Evolutionary conservation across 2,888 invertebrate genomes (phyloP).

Genomic region (Leistus spinibarbis): DNA sequence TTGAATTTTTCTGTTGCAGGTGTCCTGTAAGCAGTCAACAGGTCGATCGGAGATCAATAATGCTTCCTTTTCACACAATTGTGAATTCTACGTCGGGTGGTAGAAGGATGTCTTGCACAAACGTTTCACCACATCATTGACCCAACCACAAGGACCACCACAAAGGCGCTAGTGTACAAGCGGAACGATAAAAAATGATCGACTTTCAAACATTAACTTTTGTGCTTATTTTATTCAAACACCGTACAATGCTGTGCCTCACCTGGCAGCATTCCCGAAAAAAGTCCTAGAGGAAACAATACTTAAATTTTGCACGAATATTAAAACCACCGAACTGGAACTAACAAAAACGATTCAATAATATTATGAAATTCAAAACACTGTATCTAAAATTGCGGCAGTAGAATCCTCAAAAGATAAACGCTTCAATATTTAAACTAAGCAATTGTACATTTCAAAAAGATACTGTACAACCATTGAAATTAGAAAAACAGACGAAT

Average conservation of each 20-base stretch:
- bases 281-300: conserved; percentile 7
- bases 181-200: background rate
- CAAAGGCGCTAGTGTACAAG: background rate
- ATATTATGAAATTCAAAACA: no score
- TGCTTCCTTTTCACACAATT: background rate
- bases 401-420: no score
- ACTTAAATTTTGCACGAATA: no score
- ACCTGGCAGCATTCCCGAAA: conserved; percentile 29
- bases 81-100: background rate
- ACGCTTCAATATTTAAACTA: no score
- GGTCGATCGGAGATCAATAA: background rate
- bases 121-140: background rate
- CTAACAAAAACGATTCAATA: no score
- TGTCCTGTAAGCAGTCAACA: background rate
- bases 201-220: background rate
- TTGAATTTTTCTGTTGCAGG: background rate
- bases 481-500: no score
- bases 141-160: background rate
- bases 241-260: conserved; percentile 17
- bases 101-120: background rate
- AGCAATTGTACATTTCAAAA: no score
- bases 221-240: conserved; percentile 2
- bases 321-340: no score
- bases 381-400: no score
- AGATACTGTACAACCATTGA: no score